Evolutionary conservation across 2,888 invertebrate genomes (phyloP).

Genomic region (Chrysotoxum bicinctum): DNA sequence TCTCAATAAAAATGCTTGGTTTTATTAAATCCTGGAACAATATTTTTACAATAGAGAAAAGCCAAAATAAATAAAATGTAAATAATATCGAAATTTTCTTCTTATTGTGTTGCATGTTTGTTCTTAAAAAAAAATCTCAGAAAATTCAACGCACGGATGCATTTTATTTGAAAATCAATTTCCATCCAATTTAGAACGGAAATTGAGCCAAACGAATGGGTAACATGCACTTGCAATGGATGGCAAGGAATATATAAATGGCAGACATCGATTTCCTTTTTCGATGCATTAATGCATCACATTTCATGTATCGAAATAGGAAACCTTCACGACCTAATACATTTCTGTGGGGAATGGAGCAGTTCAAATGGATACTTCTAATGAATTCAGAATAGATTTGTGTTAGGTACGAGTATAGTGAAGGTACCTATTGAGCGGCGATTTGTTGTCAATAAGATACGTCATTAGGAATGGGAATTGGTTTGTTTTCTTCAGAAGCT

Average conservation of each 20-base stretch:
- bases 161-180: conserved; percentile 64
- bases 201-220: conserved; percentile 43
- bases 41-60: neutral
- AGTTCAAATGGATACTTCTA: neutral
- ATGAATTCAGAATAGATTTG: conserved; percentile 4
- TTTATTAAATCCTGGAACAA: neutral
- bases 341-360: neutral
- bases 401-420: neutral
- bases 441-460: neutral
- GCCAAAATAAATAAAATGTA: neutral
- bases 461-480: conserved; percentile 9
- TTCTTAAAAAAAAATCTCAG: neutral
- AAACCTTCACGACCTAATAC: neutral
- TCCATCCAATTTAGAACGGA: conserved; percentile 65
- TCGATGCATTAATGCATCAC: neutral
- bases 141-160: conserved; percentile 55
- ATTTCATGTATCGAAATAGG: neutral
- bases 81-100: neutral
- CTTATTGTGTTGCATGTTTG: neutral
- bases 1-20: neutral
- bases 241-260: neutral
- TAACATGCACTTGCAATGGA: neutral
- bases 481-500: neutral
- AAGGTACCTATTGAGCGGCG: neutral
- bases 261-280: neutral